These are phyloP conservation scores for Champsocephalus esox DNA, from an alignment of 2,797 vertebrate species.

Conservation along the genomic window DNA sequence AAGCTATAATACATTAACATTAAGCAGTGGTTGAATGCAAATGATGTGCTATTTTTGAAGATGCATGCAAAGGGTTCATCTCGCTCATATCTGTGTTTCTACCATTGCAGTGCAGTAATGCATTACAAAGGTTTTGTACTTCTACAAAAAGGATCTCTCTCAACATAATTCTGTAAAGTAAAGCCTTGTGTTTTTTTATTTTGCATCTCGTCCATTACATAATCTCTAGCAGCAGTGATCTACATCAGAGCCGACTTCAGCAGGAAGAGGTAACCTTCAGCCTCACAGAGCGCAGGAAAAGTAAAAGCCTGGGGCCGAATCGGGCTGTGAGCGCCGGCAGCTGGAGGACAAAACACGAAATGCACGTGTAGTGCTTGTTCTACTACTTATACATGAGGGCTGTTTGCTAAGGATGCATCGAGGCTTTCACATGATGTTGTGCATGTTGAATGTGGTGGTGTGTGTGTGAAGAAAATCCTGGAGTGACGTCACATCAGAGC, in stretches of 20 bases:
- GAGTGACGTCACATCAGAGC: slow-evolving; percentile 4
- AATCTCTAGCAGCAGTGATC: background rate
- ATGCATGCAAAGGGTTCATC: slow-evolving; percentile 22
- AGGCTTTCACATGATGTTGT: background rate
- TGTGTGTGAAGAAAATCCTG: slow-evolving; percentile 2
- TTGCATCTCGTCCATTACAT: background rate
- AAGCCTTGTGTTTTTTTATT: slow-evolving; percentile 10
- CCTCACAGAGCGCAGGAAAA: background rate
- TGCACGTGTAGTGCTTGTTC: background rate
- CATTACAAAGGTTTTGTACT: slow-evolving; percentile 2
- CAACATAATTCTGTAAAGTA: background rate
- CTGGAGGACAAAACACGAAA: slow-evolving; percentile 1
- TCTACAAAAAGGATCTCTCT: background rate
- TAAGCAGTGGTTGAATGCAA: slow-evolving; percentile 39
- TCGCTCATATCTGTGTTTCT: slow-evolving; percentile 30
- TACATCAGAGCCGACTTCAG: slow-evolving; percentile 3
- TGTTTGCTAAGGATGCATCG: background rate
- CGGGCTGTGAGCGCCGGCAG: background rate
- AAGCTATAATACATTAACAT: slow-evolving; percentile 64
- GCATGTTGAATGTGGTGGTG: background rate
- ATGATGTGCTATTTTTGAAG: slow-evolving; percentile 50
- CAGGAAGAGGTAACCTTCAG: slow-evolving; percentile 20
- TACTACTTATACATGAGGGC: background rate
- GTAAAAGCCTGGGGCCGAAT: background rate
- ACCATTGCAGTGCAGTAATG: slow-evolving; percentile 7